These are phyloP conservation scores for Eufriesea mexicana DNA, from an alignment of 1,140 invertebrate genomes.

Conservation along the genomic window DNA sequence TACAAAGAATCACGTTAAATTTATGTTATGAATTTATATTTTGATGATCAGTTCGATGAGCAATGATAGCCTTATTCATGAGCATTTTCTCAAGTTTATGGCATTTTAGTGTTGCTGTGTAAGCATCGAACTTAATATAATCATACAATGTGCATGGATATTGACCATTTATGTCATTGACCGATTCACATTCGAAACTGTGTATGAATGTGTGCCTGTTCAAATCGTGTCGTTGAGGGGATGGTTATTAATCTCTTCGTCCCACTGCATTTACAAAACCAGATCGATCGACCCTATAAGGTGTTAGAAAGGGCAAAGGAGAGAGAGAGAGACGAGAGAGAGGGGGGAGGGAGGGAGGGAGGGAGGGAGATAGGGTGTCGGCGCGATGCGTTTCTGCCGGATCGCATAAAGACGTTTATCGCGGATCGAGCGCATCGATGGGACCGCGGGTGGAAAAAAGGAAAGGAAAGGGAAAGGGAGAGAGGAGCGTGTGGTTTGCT, in stretches of 20 bases:
- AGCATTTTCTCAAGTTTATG: conserved; percentile 32
- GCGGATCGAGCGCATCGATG: conserved; percentile 60
- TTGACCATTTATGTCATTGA: neutral
- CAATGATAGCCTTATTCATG: neutral
- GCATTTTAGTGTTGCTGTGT: neutral
- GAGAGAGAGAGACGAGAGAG: too few species aligned
- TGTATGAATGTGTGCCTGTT: conserved; percentile 82
- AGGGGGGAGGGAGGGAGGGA: conserved; percentile 53
- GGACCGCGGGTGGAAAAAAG: neutral
- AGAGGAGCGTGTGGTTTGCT: neutral
- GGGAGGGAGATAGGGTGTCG: conserved; percentile 30
- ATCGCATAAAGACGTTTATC: conserved; percentile 72
- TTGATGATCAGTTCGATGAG: neutral
- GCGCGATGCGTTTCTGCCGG: conserved; percentile 53
- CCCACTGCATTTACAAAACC: conserved; percentile 82
- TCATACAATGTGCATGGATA: neutral
- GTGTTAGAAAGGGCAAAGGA: neutral
- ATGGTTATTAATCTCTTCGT: conserved; percentile 71
- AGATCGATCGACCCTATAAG: conserved; percentile 74
- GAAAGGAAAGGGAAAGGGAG: neutral
- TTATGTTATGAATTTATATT: neutral
- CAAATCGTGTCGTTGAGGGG: conserved; percentile 65
- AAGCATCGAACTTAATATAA: neutral
- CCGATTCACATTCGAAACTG: conserved; percentile 50
- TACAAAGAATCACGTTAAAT: too few species aligned